Evolutionary conservation across 2,888 invertebrate species (phyloP), one percentile per base, ranked within the genome.

Genomic region (Hyposoter dolosus): DNA sequence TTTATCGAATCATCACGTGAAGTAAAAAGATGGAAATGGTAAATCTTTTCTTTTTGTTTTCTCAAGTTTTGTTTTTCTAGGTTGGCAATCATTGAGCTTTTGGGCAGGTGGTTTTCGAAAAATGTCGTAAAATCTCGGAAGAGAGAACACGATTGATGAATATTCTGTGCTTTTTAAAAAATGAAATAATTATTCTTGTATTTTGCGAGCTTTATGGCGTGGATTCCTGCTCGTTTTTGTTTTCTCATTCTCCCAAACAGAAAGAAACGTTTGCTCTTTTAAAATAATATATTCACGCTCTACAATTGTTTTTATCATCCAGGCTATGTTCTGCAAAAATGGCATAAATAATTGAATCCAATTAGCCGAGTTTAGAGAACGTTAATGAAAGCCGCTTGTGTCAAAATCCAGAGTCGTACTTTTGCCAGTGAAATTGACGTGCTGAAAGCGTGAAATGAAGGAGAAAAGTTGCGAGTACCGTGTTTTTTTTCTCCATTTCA

Each of bases 341-440:
- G 4, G 32, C 9, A 50, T 50, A 72, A 72, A 50, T 72, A 72
- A 53, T 35, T 35, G 32, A n/a, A 35, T 50, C 50, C 50, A 50
- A 72, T 72, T 72, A 50, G 50, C 35, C 6, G 47, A 32, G 50
- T 32, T 35, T n/a, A 12, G 35, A 32, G n/a, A 53, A 50, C 50
- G 71, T 53, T 72, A 50, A 32, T 53, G 50, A 53, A 72, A 72
- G 47, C 9, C 32, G 71, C 7, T 72, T 50, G 50, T 32, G 32
- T 72, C 17, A n/a, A 53, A 53, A 72, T 72, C 35, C 50, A n/a
- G 32, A 32, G 71, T 50, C n/a, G 32, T 72, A 72, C 53, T 47
- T 28, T 28, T n/a, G 28, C 69, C 0, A 60, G 69, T 47, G 12
- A 47, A 47, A 69, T 69, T 69, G 47, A 28, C 47, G 47, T 1